These are phyloP conservation scores for Drosophila sturtevanti DNA, from an alignment of 1,140 invertebrate species.

Conservation along the genomic window DNA sequence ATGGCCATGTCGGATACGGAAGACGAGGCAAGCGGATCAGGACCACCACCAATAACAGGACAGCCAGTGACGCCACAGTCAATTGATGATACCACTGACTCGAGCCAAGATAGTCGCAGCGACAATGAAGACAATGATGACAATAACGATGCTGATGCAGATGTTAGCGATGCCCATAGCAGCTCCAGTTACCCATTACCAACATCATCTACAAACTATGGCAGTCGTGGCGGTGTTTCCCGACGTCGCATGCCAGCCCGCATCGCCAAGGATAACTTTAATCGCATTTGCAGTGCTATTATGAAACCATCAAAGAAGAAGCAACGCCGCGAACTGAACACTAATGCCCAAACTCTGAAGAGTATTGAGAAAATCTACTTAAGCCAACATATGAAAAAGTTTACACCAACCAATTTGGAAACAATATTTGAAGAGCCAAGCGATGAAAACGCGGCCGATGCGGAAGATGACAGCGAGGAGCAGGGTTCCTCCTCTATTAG, in stretches of 20 bases:
- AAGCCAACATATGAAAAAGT: slow-evolving; percentile 68
- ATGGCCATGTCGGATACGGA: slow-evolving; percentile 48
- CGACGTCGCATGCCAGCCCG: slow-evolving; percentile 66
- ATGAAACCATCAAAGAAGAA: slow-evolving; percentile 65
- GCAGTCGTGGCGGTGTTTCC: slow-evolving; percentile 47
- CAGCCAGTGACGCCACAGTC: background rate
- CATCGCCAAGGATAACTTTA: slow-evolving; percentile 70
- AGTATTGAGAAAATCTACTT: slow-evolving; percentile 78
- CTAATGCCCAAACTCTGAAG: slow-evolving; percentile 59
- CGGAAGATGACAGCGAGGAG: slow-evolving; percentile 57
- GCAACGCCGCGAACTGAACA: slow-evolving; percentile 53
- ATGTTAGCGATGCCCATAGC: slow-evolving; percentile 13
- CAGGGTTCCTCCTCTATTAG: slow-evolving; percentile 41
- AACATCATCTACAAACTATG: background rate
- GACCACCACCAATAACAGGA: background rate
- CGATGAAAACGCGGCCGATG: slow-evolving; percentile 65
- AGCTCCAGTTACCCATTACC: slow-evolving; percentile 11
- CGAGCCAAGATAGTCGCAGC: slow-evolving; percentile 49
- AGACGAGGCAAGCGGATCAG: slow-evolving; percentile 44
- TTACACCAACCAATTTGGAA: slow-evolving; percentile 69
- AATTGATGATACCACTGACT: slow-evolving; percentile 39
- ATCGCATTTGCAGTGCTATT: slow-evolving; percentile 64
- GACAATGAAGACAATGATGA: slow-evolving; percentile 56
- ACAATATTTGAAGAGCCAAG: slow-evolving; percentile 78
- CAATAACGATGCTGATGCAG: slow-evolving; percentile 44